Evolutionary conservation across 2,797 vertebrate species (phyloP).

Genomic region (Gymnothorax javanicus): DNA sequence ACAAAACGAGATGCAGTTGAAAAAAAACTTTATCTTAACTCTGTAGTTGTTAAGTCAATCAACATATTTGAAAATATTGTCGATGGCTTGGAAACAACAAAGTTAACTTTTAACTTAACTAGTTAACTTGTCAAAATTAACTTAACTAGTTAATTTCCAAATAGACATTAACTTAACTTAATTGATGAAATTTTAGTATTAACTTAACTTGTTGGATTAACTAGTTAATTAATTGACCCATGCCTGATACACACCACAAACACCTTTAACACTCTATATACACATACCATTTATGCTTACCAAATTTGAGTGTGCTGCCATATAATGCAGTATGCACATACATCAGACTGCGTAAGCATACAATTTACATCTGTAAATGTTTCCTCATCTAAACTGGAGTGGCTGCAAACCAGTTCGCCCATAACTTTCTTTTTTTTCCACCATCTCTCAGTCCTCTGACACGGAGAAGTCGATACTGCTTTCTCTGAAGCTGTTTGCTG

Average conservation of each 20-base stretch:
- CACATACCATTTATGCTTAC: background rate
- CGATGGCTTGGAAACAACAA: too few species aligned
- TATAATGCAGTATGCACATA: background rate
- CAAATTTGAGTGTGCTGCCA: background rate
- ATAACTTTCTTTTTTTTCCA: background rate
- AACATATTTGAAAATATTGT: too few species aligned
- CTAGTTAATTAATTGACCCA: too few species aligned
- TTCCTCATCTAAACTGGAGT: background rate
- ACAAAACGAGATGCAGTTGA: too few species aligned
- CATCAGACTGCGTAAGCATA: background rate
- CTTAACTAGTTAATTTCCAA: too few species aligned
- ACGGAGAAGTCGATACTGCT: background rate
- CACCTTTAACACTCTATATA: background rate
- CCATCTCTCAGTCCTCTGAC: background rate
- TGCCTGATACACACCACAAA: background rate
- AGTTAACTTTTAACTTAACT: too few species aligned
- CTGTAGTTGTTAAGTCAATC: too few species aligned
- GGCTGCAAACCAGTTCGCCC: background rate
- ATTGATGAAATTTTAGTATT: too few species aligned
- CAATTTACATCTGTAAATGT: background rate
- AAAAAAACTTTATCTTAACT: too few species aligned
- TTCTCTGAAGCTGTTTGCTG: background rate
- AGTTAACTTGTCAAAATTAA: too few species aligned
- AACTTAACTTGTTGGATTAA: too few species aligned
- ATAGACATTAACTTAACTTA: too few species aligned